phyloP scores from a whole-genome alignment of 2,113 vertebrate species.

The Nycticryphes semicollaris region DNA sequence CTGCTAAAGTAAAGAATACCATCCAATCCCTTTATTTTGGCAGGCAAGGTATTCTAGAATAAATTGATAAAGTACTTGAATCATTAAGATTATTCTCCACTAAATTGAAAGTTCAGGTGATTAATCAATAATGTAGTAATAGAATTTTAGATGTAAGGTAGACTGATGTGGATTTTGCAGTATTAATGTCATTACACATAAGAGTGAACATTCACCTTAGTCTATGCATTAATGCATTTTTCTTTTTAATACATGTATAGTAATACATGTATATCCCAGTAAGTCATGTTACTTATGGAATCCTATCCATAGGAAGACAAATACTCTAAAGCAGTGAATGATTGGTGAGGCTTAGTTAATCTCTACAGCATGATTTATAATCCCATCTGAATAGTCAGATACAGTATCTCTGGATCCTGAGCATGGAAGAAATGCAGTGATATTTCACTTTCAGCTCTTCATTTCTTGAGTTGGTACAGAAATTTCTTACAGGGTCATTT shows the following conservation, averaged over 20 bases:
- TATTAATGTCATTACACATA: constrained; percentile 62
- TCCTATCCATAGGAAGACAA: constrained; percentile 53
- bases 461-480: too few relatives aligned
- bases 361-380: constrained; percentile 67
- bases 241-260: constrained; percentile 60
- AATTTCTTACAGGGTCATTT: too few relatives aligned
- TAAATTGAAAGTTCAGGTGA: constrained; percentile 71
- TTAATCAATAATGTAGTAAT: constrained; percentile 77
- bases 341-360: constrained; percentile 59
- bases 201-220: constrained; percentile 59
- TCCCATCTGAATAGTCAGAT: constrained; percentile 16
- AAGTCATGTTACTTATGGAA: constrained; percentile 63
- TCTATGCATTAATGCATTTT: constrained; percentile 38
- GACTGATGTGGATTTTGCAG: constrained; percentile 52
- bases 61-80: constrained; percentile 61
- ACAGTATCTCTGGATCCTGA: constrained; percentile 18
- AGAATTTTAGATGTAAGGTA: constrained; percentile 64
- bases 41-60: constrained; percentile 54
- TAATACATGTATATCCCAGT: constrained; percentile 41
- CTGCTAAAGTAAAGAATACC: not conserved
- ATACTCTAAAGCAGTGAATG: constrained; percentile 50
- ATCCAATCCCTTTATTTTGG: constrained; percentile 50
- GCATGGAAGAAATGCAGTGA: not conserved
- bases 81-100: constrained; percentile 53
- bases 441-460: too few relatives aligned